These are phyloP conservation scores for Habropoda laboriosa DNA, from an alignment of 1,140 invertebrate species.

Conservation along the genomic window DNA sequence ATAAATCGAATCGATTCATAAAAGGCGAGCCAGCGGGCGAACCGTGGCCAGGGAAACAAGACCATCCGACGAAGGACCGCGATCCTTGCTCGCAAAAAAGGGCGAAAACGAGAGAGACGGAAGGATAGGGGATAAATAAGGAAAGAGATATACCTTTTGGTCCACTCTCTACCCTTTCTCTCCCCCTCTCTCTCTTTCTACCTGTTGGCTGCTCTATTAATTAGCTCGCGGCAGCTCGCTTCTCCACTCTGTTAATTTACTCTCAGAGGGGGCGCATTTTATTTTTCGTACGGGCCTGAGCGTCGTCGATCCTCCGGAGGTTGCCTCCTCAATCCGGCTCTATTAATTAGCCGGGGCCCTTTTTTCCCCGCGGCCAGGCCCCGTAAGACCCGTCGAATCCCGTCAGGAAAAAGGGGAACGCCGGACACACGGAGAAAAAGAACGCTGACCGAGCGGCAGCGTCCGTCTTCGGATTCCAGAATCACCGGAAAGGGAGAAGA, in stretches of 20 bases:
- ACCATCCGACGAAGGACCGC: constrained; percentile 36
- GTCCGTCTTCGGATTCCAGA: constrained; percentile 49
- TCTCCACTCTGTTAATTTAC: constrained; percentile 70
- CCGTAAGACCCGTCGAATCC: constrained; percentile 57
- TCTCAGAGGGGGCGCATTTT: constrained; percentile 68
- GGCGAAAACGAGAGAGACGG: constrained; percentile 60
- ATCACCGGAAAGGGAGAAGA: constrained; percentile 60
- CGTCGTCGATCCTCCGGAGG: constrained; percentile 48
- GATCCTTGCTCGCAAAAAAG: constrained; percentile 57
- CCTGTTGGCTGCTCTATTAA: constrained; percentile 60
- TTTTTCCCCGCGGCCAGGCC: constrained; percentile 59
- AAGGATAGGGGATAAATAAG: not conserved
- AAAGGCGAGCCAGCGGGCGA: constrained; percentile 38
- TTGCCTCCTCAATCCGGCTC: constrained; percentile 53
- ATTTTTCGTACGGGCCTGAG: constrained; percentile 63
- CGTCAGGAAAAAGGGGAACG: constrained; percentile 54
- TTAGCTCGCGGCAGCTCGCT: constrained; percentile 60
- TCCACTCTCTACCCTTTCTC: constrained; percentile 37
- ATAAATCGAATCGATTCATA: constrained; percentile 53
- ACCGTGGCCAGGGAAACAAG: constrained; percentile 56
- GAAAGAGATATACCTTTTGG: not conserved
- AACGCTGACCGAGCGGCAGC: constrained; percentile 42
- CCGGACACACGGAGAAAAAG: constrained; percentile 6
- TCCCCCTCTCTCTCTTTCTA: constrained; percentile 24
- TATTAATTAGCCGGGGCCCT: constrained; percentile 70